phyloP scores from a whole-genome alignment of 2,113 vertebrate genomes.

The Bufo gargarizans region DNA sequence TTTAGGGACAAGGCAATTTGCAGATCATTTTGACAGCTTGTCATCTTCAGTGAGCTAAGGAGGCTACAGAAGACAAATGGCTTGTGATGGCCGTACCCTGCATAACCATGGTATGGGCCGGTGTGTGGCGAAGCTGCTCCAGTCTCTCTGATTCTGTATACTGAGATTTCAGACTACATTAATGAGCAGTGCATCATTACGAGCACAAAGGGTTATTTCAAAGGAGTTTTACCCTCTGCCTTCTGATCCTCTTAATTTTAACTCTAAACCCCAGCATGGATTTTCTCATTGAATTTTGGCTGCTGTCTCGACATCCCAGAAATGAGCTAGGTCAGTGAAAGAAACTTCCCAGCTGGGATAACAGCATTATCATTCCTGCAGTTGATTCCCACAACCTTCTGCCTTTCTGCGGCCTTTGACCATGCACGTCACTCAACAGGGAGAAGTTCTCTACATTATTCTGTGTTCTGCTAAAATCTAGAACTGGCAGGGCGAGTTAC shows the following conservation, averaged over 20 bases:
- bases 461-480: too few species aligned
- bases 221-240: neutral
- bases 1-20: neutral
- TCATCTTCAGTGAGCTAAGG: neutral
- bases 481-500: too few species aligned
- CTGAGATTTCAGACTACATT: neutral
- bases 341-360: slow-evolving; percentile 55
- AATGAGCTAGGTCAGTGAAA: slow-evolving; percentile 16
- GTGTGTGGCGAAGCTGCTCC: too few species aligned
- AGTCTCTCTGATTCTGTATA: neutral
- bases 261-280: slow-evolving; percentile 13
- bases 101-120: neutral
- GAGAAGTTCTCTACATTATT: neutral
- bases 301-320: slow-evolving; percentile 10
- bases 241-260: slow-evolving; percentile 42
- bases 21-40: slow-evolving; percentile 5
- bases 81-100: neutral
- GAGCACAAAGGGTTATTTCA: slow-evolving; percentile 19
- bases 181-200: neutral
- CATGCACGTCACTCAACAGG: neutral
- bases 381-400: slow-evolving; percentile 53
- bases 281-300: slow-evolving; percentile 45
- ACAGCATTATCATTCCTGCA: slow-evolving; percentile 51
- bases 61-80: neutral
- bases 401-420: neutral